Evolutionary conservation across 1,140 invertebrate species (phyloP), one percentile per base, ranked within the genome.

Genomic region (Drosophila kepulauana): DNA sequence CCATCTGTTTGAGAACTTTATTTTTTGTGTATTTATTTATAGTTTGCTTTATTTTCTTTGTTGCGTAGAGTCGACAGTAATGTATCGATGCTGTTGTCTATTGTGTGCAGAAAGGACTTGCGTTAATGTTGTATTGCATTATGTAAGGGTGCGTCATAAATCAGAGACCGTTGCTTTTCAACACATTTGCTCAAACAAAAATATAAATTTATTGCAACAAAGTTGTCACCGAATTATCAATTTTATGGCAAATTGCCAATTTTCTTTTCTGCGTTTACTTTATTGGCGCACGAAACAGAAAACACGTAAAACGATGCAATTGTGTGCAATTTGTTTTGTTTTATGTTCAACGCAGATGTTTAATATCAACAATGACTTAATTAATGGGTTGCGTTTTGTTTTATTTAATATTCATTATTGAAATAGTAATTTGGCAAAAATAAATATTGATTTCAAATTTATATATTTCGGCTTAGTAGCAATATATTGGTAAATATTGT

Each of bases 161-260:
- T 48, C 16, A 48, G 13, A 1, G 11, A 2, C 0, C 4, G 2
- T 13, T 43, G 41, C 5, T n/a, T 43, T 43, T 43, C 41, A 43
- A 43, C 13, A n/a, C 41, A 48, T 20, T 48, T 48, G 6, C 7
- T 5, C 2, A 20, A 25, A 7, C 7, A 7, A 25, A 33, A 45
- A 43, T 10, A 10, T 16, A 64, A 63, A 43, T 45, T 25, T n/a
- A 74, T 30, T 68, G 64, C 52, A 46, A 45, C 58, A 63, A 52
- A 75, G 73, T 67, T 62, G 62, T 38, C 35, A 3, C 8, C 35
- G 35, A 38, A 67, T 33, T 51, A 61, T 43, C 20, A 35, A 45
- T 28, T 33, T 48, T 16, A 10, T 48, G 46, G 10, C 38, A 28
- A 43, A 13, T 43, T 5, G 1, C 11, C 41, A 43, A 43, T 13